phyloP scores from a whole-genome alignment of 2,797 vertebrate genomes.

The Bovichtus variegatus region DNA sequence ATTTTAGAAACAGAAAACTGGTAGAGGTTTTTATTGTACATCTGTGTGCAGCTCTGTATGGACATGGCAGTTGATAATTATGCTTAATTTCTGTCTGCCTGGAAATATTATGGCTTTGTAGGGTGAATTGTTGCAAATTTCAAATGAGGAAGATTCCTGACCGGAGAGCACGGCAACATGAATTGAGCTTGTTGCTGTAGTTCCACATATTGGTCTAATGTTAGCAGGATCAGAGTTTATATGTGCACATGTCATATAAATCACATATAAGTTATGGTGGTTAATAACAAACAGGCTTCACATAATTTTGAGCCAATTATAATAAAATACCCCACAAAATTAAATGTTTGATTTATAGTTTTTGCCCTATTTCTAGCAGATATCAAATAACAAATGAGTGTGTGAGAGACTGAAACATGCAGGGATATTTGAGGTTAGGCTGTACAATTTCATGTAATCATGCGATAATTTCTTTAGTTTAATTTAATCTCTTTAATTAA shows the following conservation, averaged over 20 bases:
- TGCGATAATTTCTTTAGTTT: neutral
- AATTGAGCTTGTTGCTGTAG: neutral
- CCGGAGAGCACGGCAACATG: neutral
- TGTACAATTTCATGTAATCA: neutral
- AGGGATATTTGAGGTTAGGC: neutral
- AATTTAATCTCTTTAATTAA: neutral
- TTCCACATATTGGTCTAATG: neutral
- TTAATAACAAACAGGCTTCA: neutral
- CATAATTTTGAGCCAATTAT: neutral
- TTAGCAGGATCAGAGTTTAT: neutral
- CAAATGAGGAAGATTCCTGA: neutral
- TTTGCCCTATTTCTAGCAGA: neutral
- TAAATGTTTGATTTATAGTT: neutral
- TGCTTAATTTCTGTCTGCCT: neutral
- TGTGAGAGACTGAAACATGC: neutral
- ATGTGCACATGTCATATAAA: neutral
- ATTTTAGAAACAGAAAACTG: neutral
- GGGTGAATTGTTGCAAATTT: neutral
- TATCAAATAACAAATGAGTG: neutral
- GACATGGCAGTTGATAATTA: neutral
- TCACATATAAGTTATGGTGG: neutral
- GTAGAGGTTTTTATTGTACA: neutral
- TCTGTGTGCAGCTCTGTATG: neutral
- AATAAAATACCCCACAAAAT: neutral
- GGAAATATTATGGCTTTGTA: neutral